Base-by-base conservation (phyloP, 1,140 invertebrate species). In the Tetramorium parvispinum region DNA sequence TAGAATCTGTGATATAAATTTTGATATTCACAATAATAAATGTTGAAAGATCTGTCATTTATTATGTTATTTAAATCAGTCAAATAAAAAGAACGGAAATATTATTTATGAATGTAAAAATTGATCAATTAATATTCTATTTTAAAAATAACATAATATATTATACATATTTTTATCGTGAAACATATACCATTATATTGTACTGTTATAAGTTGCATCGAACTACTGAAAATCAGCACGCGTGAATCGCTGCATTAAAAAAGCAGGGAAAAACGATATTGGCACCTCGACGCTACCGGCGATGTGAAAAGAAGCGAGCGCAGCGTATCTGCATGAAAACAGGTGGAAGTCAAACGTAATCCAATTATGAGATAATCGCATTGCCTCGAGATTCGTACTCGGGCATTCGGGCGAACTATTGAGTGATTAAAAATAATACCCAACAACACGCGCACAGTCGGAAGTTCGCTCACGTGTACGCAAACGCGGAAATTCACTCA, bases 351-450 rank as follows among this genome's bases (percentile, higher is more conserved):
- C 78, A 87, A 79, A 59, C 43, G 61, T 71, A 89, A 89, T 81
- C 68, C 81, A 85, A 85, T 85, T 66, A 88, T n/a, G 51, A 32
- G 51, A 57, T 79, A 85, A 87, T 83, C 65, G 57, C 27, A 73
- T 79, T 85, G 76, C 59, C 24, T 89, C 63, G 59, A 76, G 73
- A 88, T 77, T 78, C 70, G 46, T 40, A 63, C 79, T 73, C 68
- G 59, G 40, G 37, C 66, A 79, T 87, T 83, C 75, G 43, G 40
- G 40, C 27, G 57, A 86, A 71, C 70, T 86, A 91, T 90, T 49
- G 68, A 87, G 51, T 76, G 76, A 91, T 88, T 88, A 87, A 86
- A 91, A 88, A 90, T 88, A 87, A 90, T 88, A 85, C 53, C 63
- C 13, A n/a, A 75, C 59, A 32, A 59, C 59, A 27, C 66, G 76